Base-by-base conservation (phyloP, 2,888 invertebrate species). In the Brenthis hecate region DNA sequence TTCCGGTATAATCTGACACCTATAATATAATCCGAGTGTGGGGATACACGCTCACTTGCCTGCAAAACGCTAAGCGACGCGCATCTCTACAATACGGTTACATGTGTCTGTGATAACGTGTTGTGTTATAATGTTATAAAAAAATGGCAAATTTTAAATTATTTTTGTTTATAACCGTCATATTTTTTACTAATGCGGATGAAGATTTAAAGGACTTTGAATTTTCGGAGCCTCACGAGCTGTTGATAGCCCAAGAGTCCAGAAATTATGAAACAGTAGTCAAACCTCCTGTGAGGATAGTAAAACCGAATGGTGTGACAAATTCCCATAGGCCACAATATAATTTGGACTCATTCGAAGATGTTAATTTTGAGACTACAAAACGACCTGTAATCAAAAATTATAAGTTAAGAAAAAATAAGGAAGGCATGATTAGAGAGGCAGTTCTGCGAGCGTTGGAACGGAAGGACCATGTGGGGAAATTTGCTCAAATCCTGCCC, bases 401-500 rank as follows among this genome's bases (percentile, higher is more conserved):
- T 19, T 88, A 89, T 56, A 88, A 87, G 81, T 62, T 85, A 80
- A 70, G 72, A 83, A 64, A 78, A 84, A 36, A 81, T 64, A 93
- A 93, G 51, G 94, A 94, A 63, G 86, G 86, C 1, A 84, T 91
- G 77, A 82, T 94, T 19, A 91, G 93, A 73, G 91, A 91, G 48
- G 94, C 94, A 1, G 87, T 95, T 65, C 74, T 94, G 16, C 89
- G 93, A 75, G 95, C 95, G 0, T 81, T 95, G 80, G 94, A 94
- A 73, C 89, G 93, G 76, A 94, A 94, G 61, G 94, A 93, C 50
- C 92, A 94, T 58, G 93, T 94, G 19, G 94, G 94, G 71, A 94
- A 94, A 79, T 94, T 95, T 67, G 93, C 94, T 0, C 94, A 95
- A 83, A 92, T 95, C 32, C 85, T 95, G 85, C 95, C 96, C 55